Evolutionary conservation across 2,888 invertebrate species (phyloP).

Genomic region (Bugulina stolonifera): DNA sequence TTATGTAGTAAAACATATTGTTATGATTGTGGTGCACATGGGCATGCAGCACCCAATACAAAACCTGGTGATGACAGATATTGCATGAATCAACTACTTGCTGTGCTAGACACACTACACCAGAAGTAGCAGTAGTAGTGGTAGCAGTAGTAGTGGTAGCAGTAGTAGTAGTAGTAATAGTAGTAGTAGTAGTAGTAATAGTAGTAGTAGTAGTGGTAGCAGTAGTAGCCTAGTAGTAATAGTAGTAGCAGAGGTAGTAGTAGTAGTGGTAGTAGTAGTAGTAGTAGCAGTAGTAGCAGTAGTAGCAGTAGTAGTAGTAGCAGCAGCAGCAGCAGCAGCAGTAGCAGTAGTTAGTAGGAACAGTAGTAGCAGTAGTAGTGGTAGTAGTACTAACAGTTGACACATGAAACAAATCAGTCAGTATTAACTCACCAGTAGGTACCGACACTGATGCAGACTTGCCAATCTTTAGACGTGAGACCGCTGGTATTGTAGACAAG

Average conservation of each 20-base stretch:
- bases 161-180: neutral
- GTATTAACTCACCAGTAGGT: neutral
- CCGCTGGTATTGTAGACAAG: neutral
- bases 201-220: neutral
- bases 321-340: neutral
- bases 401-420: too few species aligned
- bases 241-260: neutral
- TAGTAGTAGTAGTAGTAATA: neutral
- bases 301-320: neutral
- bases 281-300: conserved; percentile 1
- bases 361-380: neutral
- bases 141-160: neutral
- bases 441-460: neutral
- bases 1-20: too few species aligned
- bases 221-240: conserved; percentile 7
- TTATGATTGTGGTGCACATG: too few species aligned
- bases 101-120: too few species aligned
- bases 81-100: too few species aligned
- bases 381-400: neutral
- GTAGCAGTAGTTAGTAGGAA: neutral
- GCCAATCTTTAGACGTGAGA: neutral
- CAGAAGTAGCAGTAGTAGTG: neutral
- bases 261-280: neutral
- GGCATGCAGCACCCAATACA: too few species aligned
- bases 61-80: too few species aligned